Evolutionary conservation across 2,113 vertebrate species (phyloP), one percentile per base, ranked within the genome.

Genomic region (Corythornis vintsioides): DNA sequence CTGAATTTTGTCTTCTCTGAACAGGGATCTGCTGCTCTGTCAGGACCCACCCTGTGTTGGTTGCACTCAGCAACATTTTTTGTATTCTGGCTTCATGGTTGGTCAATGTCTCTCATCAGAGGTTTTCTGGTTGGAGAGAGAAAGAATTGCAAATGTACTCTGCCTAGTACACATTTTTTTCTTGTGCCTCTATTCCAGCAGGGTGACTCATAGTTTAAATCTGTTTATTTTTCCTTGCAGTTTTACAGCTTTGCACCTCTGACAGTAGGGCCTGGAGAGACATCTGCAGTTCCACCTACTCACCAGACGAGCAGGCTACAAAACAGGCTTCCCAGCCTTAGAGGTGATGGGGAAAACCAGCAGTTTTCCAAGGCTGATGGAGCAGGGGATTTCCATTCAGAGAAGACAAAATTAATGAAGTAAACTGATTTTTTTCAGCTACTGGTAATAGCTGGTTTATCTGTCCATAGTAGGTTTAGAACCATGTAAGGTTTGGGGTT

Each of bases 101-200:
- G 95, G 80, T 87, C 95, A 97, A 91, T 96, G 96, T 82, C 90
- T 96, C 95, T 96, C 96, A 95, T 96, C 95, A 96, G 95, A 95
- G 74, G 96, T 97, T 95, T 95, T 97, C 96, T 97, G 95, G 95
- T 96, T 97, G 95, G 95, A 96, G 94, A 97, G 89, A 97, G 95
- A 97, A 95, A 97, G 96, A 97, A 95, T 97, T 95, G 96, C 96
- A 95, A 95, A 97, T 97, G 96, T 97, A 97, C 96, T 97, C 96
- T 97, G 96, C 96, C 96, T 97, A 97, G 83, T 87, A 94, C 73
- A 83, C 31, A 84, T 52, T 82, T 93, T 94, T 94, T 28, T 25
- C 87, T 94, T 61, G 87, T 91, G 93, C 69, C 84, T 96, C 77
- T 95, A 91, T 83, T 96, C 92, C 95, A 94, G 94, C 70, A 94